These are phyloP conservation scores for Platanista minor DNA, from an alignment of 2,113 vertebrate genomes.

Conservation along the genomic window DNA sequence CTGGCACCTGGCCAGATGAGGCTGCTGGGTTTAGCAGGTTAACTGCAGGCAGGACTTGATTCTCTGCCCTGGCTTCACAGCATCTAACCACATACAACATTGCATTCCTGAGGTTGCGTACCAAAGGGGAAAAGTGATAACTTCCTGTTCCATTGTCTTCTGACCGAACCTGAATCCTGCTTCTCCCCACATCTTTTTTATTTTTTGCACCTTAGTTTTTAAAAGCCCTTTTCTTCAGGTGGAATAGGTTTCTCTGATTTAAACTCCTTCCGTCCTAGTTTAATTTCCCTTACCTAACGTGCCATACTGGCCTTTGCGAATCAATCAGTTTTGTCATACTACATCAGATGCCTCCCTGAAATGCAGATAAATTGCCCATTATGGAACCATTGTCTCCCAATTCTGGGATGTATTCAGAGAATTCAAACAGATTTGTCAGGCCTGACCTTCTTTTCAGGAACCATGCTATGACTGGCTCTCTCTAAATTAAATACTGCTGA, in stretches of 20 bases:
- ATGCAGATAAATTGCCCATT: constrained; percentile 11
- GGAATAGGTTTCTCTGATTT: constrained; percentile 43
- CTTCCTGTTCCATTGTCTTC: not conserved
- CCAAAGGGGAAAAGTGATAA: not conserved
- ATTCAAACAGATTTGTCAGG: constrained; percentile 28
- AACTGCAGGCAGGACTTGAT: not conserved
- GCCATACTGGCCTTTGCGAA: constrained; percentile 13
- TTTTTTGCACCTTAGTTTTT: not conserved
- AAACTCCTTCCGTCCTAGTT: not conserved
- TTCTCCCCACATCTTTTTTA: not conserved
- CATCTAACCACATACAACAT: not conserved
- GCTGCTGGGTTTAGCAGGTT: not conserved
- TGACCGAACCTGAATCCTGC: not conserved
- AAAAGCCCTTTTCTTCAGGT: not conserved
- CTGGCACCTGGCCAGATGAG: not conserved
- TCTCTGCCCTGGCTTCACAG: fast-evolving
- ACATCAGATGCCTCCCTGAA: constrained; percentile 17
- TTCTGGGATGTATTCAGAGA: constrained; percentile 17
- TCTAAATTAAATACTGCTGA: not conserved
- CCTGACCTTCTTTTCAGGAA: not conserved
- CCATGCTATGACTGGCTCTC: not conserved
- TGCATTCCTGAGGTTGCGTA: not conserved
- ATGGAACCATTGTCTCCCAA: not conserved
- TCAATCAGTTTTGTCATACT: constrained; percentile 54
- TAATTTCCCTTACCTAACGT: constrained; percentile 27